Base-by-base conservation (phyloP, 2,888 invertebrate species). In the Spodoptera littoralis region DNA sequence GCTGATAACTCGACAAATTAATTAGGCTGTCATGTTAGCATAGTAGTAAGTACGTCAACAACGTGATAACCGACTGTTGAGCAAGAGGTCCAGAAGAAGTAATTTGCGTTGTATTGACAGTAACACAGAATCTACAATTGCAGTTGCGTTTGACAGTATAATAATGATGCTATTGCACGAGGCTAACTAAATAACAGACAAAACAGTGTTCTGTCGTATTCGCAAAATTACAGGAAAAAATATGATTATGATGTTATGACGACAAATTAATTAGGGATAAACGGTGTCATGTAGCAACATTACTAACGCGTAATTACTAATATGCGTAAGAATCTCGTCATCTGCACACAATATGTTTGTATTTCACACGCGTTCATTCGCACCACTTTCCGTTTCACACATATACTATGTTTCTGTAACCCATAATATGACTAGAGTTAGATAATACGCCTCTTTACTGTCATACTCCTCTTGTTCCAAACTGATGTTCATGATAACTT, bases 321-420 rank as follows among this genome's bases (percentile, higher is more conserved):
- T 58, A 62, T 75, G 68, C 67, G 74, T 74, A 71, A 75, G 60
- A 65, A 57, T 64, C 69, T 68, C 66, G 76, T 76, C 83, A 85
- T 87, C 84, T 83, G 81, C 82, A 86, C 77, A 90, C 89, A 90
- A 88, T 89, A 80, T 85, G 86, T 82, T 80, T 65, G 80, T 70
- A 76, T 83, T 90, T 92, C 92, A 81, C 92, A 92, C 91, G 91
- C 81, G 87, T 84, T 85, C 86, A 74, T 89, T 91, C 85, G 86
- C 88, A 89, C 82, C 82, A 88, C 90, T 92, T 90, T 92, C 91
- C 78, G 86, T 91, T 92, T 91, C 88, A 79, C 82, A 79, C 81
- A 36, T 36, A 36, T 81, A 79, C 76, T 64, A 75, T 59, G 73
- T 81, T 79, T 81, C 80, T 80, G 70, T 62, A 60, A 69, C 53